Conservation (phyloP, 2,113 vertebrate genomes). For the Prionailurus bengalensis region DNA sequence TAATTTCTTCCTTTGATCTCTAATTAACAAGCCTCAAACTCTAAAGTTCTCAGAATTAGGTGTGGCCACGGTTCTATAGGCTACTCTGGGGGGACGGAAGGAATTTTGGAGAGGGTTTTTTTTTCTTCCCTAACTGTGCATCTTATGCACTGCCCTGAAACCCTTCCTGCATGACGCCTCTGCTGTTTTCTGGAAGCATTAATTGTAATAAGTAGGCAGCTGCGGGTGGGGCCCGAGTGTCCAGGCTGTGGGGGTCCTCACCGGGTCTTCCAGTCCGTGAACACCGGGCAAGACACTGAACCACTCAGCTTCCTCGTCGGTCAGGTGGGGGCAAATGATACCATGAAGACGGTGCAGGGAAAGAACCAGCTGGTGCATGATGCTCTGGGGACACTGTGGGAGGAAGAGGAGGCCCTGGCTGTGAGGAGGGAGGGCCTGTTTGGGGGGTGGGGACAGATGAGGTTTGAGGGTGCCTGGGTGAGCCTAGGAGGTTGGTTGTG, state of each 20-base stretch:
- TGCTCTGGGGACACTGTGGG: not conserved
- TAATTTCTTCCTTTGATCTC: not conserved
- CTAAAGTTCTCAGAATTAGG: accelerated
- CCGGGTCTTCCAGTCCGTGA: not conserved
- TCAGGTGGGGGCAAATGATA: too few relatives aligned
- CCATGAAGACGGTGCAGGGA: not conserved
- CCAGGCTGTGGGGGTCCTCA: not conserved
- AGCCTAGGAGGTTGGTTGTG: not conserved
- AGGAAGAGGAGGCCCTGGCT: not conserved
- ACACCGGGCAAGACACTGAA: not conserved
- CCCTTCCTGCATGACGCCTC: too few relatives aligned
- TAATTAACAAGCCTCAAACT: not conserved
- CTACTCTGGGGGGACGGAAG: accelerated
- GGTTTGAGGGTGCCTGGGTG: not conserved
- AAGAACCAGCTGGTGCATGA: not conserved
- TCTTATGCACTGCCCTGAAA: not conserved
- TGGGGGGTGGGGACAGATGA: not conserved
- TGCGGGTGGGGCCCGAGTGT: accelerated
- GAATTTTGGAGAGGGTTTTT: not conserved
- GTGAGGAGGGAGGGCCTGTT: not conserved
- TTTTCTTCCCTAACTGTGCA: not conserved
- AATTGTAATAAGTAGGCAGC: accelerated
- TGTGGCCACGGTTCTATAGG: not conserved
- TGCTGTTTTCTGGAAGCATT: accelerated
- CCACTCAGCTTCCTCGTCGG: not conserved